These are phyloP conservation scores for Metopia argyrocephala DNA, from an alignment of 2,888 invertebrate species.

Conservation along the genomic window DNA sequence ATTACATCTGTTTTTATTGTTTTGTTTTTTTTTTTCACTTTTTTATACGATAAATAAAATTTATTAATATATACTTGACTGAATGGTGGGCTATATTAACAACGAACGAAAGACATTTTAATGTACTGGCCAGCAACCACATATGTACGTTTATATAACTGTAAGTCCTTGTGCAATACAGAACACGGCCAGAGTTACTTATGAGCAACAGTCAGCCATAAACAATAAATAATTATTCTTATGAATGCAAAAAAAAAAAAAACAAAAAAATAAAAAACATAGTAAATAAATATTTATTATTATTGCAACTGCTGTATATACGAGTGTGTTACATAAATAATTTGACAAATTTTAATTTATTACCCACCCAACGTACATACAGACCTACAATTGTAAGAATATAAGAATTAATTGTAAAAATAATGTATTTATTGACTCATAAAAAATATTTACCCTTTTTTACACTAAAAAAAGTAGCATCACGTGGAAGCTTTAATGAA, in stretches of 20 bases:
- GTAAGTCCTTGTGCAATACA: neutral
- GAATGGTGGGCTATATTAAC: neutral
- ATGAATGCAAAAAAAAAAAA: neutral
- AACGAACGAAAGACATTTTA: neutral
- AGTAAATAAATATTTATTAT: neutral
- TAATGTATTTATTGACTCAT: slow-evolving; percentile 48
- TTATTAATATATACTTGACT: neutral
- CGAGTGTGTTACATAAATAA: slow-evolving; percentile 7
- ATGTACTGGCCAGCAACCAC: neutral
- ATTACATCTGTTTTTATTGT: neutral
- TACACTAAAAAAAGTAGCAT: too few species aligned
- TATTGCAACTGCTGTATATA: neutral
- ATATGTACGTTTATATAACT: neutral
- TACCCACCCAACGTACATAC: slow-evolving; percentile 5
- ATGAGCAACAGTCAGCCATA: neutral
- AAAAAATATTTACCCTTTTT: too few species aligned
- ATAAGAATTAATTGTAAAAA: slow-evolving; percentile 42
- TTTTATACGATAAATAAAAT: too few species aligned
- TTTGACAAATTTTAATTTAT: slow-evolving; percentile 51
- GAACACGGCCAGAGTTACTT: neutral
- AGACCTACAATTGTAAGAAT: slow-evolving; percentile 2
- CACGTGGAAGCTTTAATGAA: too few species aligned
- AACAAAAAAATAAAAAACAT: too few species aligned
- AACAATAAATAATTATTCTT: neutral
- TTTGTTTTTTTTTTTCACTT: too few species aligned